Evolutionary conservation across 2,888 invertebrate genomes (phyloP).

Genomic region (Agrotis exclamationis): DNA sequence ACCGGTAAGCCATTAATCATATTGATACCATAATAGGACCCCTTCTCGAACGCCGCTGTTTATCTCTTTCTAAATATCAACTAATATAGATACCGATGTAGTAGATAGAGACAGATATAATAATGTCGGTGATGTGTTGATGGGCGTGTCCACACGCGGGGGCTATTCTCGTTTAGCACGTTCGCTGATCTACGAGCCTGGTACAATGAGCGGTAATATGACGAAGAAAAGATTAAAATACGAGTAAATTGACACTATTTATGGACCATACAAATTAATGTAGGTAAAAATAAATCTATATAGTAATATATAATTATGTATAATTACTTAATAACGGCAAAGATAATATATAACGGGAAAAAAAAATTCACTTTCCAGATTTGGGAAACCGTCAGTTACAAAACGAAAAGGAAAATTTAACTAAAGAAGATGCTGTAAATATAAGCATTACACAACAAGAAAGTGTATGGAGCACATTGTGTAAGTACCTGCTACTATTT

Average conservation of each 20-base stretch:
- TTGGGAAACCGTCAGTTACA: slow-evolving; percentile 34
- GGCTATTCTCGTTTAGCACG: slow-evolving; percentile 4
- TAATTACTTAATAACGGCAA: too few species aligned
- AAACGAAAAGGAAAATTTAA: slow-evolving; percentile 63
- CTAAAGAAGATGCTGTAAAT: slow-evolving; percentile 29
- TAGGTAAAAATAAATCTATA: too few species aligned
- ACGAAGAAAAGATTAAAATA: background rate
- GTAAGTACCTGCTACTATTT: too few species aligned
- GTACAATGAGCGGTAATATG: slow-evolving; percentile 8
- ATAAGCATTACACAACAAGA: slow-evolving; percentile 42
- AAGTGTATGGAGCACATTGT: slow-evolving; percentile 66
- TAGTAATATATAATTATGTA: too few species aligned
- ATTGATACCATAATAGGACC: slow-evolving; percentile 35
- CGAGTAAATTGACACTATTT: background rate
- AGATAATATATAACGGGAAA: too few species aligned
- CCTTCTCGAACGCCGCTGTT: background rate
- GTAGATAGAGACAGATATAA: slow-evolving; percentile 50
- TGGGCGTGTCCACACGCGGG: slow-evolving; percentile 39
- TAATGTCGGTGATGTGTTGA: background rate
- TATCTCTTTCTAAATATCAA: slow-evolving; percentile 40
- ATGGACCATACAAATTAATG: too few species aligned
- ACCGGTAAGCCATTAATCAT: slow-evolving; percentile 33
- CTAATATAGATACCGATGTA: background rate
- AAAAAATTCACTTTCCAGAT: slow-evolving; percentile 48
- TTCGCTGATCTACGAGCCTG: slow-evolving; percentile 13